Percentiles rank a stretch among this genome's conserved stretches.
phyloP scores from a whole-genome alignment of 2,888 invertebrate species.

The Ectobius pallidus region DNA sequence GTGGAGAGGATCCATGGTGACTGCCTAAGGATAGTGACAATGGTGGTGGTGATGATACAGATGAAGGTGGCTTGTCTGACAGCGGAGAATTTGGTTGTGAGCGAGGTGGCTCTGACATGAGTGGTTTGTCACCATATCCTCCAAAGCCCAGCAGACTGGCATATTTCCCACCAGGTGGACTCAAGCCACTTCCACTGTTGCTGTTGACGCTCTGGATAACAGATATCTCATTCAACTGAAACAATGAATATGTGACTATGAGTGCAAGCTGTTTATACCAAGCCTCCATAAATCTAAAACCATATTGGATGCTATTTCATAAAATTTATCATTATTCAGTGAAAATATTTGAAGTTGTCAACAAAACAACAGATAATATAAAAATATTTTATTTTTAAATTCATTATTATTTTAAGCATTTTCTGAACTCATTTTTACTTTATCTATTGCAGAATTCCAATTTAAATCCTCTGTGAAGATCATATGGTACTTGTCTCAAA shows the following conservation, averaged over 20 bases:
- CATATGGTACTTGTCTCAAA: no score
- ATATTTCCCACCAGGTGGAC: conserved; percentile 62
- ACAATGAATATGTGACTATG: conserved; percentile 47
- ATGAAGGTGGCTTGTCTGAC: conserved; percentile 57
- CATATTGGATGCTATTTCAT: no score
- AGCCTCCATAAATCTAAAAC: no score
- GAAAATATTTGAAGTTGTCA: no score
- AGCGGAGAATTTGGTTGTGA: conserved; percentile 57
- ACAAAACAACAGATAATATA: no score
- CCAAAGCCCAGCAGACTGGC: conserved; percentile 79
- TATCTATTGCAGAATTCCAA: no score
- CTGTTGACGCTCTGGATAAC: conserved; percentile 70
- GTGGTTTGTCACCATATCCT: conserved; percentile 64
- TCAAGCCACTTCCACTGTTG: conserved; percentile 64
- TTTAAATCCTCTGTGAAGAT: no score
- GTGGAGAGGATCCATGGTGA: conserved; percentile 53
- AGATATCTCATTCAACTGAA: conserved; percentile 80
- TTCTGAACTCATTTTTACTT: no score
- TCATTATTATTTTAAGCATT: no score
- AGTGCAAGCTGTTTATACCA: no score
- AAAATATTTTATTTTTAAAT: no score
- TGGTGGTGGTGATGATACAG: conserved; percentile 38
- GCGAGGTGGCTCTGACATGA: conserved; percentile 52
- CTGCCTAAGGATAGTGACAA: conserved; percentile 57
- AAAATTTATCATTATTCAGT: no score